These are phyloP conservation scores for Eulemur rufifrons DNA, from an alignment of 2,113 vertebrate genomes.

Conservation along the genomic window DNA sequence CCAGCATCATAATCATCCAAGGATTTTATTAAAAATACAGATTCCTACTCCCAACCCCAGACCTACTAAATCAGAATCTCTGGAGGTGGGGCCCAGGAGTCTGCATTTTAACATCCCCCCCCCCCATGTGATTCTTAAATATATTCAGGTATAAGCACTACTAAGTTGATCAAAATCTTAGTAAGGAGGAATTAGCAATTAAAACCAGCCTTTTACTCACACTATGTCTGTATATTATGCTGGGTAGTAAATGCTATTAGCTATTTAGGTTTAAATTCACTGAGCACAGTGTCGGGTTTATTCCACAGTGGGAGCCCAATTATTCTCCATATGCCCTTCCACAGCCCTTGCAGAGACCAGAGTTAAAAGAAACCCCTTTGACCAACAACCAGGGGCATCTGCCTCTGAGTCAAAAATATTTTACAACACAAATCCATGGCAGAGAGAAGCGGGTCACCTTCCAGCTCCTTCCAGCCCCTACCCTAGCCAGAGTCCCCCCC, in stretches of 20 bases:
- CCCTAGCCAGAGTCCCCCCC: constrained; percentile 66
- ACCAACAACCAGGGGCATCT: neutral
- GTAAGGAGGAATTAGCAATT: neutral
- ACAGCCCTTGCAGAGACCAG: neutral
- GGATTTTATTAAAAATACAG: neutral
- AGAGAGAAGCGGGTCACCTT: constrained; percentile 58
- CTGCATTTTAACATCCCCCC: neutral
- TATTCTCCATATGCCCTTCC: neutral
- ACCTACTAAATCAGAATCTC: neutral
- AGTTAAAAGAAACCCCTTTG: constrained; percentile 35
- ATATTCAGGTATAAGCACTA: neutral
- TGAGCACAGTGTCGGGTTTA: neutral
- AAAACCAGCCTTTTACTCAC: neutral
- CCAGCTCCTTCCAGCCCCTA: neutral
- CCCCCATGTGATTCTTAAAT: neutral
- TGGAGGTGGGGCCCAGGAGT: neutral
- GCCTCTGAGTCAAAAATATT: constrained; percentile 18
- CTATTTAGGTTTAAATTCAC: constrained; percentile 15
- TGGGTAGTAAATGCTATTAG: neutral
- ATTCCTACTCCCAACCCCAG: neutral
- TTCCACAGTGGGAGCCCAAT: neutral
- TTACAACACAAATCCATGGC: neutral
- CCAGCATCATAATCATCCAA: neutral
- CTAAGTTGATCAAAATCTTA: neutral
- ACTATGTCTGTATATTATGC: neutral